These are phyloP conservation scores for Odontocerum albicorne DNA, from an alignment of 2,888 invertebrate genomes.

Conservation along the genomic window DNA sequence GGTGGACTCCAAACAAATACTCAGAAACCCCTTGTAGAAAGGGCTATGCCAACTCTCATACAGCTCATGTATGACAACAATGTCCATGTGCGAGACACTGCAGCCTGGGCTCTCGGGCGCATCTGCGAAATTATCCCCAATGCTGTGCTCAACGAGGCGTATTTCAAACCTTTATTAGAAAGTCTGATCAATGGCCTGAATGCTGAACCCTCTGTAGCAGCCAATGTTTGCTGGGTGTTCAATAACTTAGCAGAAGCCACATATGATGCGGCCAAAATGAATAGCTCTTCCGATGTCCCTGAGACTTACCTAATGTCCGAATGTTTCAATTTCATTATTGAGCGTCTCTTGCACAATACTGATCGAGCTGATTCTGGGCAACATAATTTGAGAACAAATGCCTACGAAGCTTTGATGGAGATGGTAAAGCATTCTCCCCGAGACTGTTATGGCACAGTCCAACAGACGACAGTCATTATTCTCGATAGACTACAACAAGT, in stretches of 20 bases:
- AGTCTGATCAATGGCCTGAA: slow-evolving; percentile 83
- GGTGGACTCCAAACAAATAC: slow-evolving; percentile 88
- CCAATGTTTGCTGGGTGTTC: slow-evolving; percentile 99
- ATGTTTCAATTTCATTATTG: slow-evolving; percentile 92
- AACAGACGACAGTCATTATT: slow-evolving; percentile 95
- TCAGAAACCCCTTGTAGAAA: slow-evolving; percentile 90
- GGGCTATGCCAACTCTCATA: slow-evolving; percentile 95
- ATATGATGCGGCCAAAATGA: slow-evolving; percentile 81
- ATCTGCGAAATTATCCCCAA: slow-evolving; percentile 97
- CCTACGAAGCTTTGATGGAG: slow-evolving; percentile 99
- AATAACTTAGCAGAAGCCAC: slow-evolving; percentile 96
- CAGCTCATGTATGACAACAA: slow-evolving; percentile 92
- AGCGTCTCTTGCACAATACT: slow-evolving; percentile 89
- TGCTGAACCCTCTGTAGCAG: slow-evolving; percentile 94
- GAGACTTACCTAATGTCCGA: slow-evolving; percentile 92
- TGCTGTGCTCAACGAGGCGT: slow-evolving; percentile 86
- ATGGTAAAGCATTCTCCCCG: slow-evolving; percentile 98
- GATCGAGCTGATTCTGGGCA: slow-evolving; percentile 92
- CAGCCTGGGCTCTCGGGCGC: slow-evolving; percentile 97
- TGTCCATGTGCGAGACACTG: slow-evolving; percentile 94
- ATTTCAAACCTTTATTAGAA: slow-evolving; percentile 79
- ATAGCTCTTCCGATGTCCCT: slow-evolving; percentile 68
- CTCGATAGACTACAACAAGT: slow-evolving; percentile 92
- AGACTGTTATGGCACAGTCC: slow-evolving; percentile 96
- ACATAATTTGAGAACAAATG: slow-evolving; percentile 93